Percentiles rank a stretch among this genome's conserved stretches.
phyloP scores from a whole-genome alignment of 2,888 invertebrate species.

The Drosophila pegasa region DNA sequence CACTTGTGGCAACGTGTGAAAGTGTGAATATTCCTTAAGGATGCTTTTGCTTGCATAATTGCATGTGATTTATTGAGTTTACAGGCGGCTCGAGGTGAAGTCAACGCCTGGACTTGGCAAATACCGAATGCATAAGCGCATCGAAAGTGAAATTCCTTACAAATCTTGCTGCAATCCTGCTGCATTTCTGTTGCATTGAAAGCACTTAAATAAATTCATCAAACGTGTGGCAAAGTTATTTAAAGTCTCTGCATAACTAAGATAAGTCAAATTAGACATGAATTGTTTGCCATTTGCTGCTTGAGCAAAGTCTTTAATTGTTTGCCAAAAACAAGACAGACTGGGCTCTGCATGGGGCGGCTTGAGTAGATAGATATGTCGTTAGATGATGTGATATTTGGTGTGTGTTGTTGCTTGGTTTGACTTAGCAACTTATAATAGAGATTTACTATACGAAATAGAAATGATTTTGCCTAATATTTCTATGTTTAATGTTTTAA shows the following conservation, averaged over 20 bases:
- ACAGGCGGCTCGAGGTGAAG: conserved; percentile 35
- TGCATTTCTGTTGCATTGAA: not conserved
- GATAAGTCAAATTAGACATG: conserved; percentile 25
- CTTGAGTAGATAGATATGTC: not conserved
- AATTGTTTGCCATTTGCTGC: conserved; percentile 12
- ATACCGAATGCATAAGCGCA: conserved; percentile 18
- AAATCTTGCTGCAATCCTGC: conserved; percentile 1
- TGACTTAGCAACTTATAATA: too few species aligned
- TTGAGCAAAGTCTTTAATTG: conserved; percentile 1
- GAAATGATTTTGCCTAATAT: too few species aligned
- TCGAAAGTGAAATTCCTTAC: conserved; percentile 63
- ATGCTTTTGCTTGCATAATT: conserved; percentile 76
- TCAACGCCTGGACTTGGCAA: conserved; percentile 28
- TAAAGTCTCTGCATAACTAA: conserved; percentile 13
- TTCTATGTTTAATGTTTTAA: too few species aligned
- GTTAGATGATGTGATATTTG: not conserved
- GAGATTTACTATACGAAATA: not conserved
- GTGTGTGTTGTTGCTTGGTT: not conserved
- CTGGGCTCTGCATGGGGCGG: too few species aligned
- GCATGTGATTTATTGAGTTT: conserved; percentile 75
- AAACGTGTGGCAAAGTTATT: conserved; percentile 13
- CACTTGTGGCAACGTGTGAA: conserved; percentile 66
- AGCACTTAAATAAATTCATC: conserved; percentile 21
- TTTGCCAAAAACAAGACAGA: not conserved
- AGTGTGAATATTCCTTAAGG: conserved; percentile 80